Evolutionary conservation across 2,113 vertebrate genomes (phyloP).

Genomic region (Cyanistes caeruleus): DNA sequence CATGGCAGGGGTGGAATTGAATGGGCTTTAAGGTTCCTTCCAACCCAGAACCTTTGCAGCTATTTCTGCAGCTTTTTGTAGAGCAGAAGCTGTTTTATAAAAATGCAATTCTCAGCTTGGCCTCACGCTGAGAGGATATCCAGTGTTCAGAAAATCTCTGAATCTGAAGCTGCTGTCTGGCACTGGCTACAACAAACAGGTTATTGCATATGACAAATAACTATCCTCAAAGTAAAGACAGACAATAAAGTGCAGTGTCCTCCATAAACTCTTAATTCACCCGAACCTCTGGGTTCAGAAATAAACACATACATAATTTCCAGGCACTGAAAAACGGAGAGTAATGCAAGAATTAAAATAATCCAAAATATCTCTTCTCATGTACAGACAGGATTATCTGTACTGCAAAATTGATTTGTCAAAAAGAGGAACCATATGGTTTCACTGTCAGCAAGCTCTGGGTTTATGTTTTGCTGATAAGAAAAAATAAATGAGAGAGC

Average conservation of each 20-base stretch:
- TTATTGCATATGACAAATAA: neutral
- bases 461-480: constrained; percentile 14
- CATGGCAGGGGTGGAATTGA: neutral
- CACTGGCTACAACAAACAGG: neutral
- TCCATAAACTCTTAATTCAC: neutral
- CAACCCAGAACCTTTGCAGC: neutral
- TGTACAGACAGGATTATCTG: neutral
- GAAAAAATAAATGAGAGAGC: neutral
- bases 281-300: neutral
- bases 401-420: neutral
- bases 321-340: neutral
- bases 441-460: neutral
- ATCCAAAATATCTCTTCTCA: neutral
- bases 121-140: neutral
- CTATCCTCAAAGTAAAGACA: neutral
- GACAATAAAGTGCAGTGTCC: accelerated
- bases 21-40: neutral
- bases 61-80: neutral
- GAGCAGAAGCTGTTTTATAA: neutral
- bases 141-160: neutral
- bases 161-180: neutral
- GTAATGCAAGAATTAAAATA: constrained; percentile 11
- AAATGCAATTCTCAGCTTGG: neutral
- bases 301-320: neutral
- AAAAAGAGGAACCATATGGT: neutral